These are phyloP conservation scores for Macropodus opercularis DNA, from an alignment of 2,797 vertebrate genomes.

Conservation along the genomic window DNA sequence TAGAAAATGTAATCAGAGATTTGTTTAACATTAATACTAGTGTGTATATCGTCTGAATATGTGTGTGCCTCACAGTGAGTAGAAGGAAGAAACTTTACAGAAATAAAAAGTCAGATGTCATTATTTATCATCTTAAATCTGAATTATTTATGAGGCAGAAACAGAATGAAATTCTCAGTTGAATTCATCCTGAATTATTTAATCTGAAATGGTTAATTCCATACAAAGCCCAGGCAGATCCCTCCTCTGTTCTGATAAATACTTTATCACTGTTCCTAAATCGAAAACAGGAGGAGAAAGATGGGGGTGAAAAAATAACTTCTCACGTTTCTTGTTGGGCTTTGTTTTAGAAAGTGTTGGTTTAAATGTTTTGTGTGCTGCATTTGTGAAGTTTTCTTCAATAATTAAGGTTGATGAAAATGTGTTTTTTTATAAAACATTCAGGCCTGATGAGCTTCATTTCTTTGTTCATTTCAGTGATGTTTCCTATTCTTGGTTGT, in stretches of 20 bases:
- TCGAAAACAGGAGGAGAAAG: constrained; percentile 78
- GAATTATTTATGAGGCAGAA: constrained; percentile 85
- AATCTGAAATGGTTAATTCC: constrained; percentile 84
- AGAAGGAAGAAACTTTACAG: constrained; percentile 68
- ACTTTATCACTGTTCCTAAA: constrained; percentile 84
- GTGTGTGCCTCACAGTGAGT: constrained; percentile 36
- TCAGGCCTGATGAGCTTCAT: constrained; percentile 25
- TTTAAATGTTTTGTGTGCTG: constrained; percentile 29
- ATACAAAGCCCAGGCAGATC: constrained; percentile 81
- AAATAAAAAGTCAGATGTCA: constrained; percentile 79
- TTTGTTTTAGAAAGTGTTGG: constrained; percentile 42
- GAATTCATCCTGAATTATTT: constrained; percentile 85
- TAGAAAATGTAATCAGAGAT: background rate
- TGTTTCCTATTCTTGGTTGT: constrained; percentile 11
- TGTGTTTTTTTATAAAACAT: constrained; percentile 26
- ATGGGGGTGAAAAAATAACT: constrained; percentile 80
- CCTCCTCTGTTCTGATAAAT: constrained; percentile 84
- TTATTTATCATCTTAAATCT: constrained; percentile 84
- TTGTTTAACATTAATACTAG: constrained; percentile 9
- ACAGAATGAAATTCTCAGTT: constrained; percentile 84
- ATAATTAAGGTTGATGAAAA: constrained; percentile 41
- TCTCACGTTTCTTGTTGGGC: constrained; percentile 60
- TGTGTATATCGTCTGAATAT: constrained; percentile 24
- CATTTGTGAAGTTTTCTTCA: constrained; percentile 30
- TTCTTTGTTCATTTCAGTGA: constrained; percentile 25